Evolutionary conservation across 2,888 invertebrate species (phyloP).

Genomic region (Cabera pusaria): DNA sequence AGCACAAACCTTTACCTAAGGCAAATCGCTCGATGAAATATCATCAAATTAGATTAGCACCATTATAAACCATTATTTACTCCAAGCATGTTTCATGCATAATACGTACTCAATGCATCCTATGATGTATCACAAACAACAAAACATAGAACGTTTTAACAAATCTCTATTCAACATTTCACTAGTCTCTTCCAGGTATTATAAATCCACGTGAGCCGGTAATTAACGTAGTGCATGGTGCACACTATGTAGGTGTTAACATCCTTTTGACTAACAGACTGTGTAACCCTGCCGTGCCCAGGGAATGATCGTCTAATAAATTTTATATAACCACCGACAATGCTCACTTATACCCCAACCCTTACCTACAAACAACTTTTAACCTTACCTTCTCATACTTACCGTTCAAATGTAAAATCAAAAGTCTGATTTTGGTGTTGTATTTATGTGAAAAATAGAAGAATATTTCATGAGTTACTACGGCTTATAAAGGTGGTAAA

Average conservation of each 20-base stretch:
- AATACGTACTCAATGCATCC: too few species aligned
- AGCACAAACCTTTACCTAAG: too few species aligned
- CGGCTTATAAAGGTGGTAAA: slow-evolving; percentile 29
- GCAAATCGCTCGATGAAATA: too few species aligned
- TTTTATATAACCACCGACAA: slow-evolving; percentile 39
- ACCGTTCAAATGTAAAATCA: slow-evolving; percentile 5
- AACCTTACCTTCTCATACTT: slow-evolving; percentile 16
- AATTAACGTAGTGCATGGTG: slow-evolving; percentile 57
- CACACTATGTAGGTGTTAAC: slow-evolving; percentile 43
- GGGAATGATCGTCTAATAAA: slow-evolving; percentile 48
- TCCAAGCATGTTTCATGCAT: too few species aligned
- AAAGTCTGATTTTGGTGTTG: slow-evolving; percentile 12
- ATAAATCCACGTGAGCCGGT: slow-evolving; percentile 29
- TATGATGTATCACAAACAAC: too few species aligned
- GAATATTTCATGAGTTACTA: slow-evolving; percentile 39
- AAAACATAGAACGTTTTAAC: too few species aligned
- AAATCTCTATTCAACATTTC: too few species aligned
- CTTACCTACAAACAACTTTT: slow-evolving; percentile 13
- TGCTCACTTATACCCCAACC: slow-evolving; percentile 14
- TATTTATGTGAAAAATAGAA: slow-evolving; percentile 11
- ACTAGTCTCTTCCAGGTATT: slow-evolving; percentile 30
- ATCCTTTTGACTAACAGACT: slow-evolving; percentile 55
- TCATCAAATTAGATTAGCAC: too few species aligned
- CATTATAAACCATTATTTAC: too few species aligned
- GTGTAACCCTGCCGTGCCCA: slow-evolving; percentile 37